phyloP scores from a whole-genome alignment of 2,888 invertebrate genomes.

The Meandrusa payeni region DNA sequence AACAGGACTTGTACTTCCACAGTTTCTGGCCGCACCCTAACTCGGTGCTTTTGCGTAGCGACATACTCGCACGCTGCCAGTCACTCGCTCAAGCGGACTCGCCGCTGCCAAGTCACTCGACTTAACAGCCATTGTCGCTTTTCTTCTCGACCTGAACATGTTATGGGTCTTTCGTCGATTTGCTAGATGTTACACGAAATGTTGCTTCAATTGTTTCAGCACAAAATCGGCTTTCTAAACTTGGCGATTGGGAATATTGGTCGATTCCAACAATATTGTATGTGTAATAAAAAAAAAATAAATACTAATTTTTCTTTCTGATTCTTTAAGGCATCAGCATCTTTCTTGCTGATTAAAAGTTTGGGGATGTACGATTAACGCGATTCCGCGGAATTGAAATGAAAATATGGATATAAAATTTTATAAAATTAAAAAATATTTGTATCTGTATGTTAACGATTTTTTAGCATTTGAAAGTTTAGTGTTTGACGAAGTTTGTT shows the following conservation, averaged over 20 bases:
- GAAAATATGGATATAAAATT: conserved; percentile 4
- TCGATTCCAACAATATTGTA: no score
- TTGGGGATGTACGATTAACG: conserved; percentile 34
- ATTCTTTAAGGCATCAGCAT: conserved; percentile 33
- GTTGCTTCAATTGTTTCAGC: conserved; percentile 34
- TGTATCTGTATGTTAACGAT: no score
- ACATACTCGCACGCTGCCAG: conserved; percentile 33
- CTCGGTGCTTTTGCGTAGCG: conserved; percentile 31
- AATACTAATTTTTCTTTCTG: no score
- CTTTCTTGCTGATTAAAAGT: conserved; percentile 45
- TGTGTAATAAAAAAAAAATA: no score
- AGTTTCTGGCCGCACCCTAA: conserved; percentile 30
- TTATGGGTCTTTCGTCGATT: conserved; percentile 18
- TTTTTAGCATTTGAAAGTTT: no score
- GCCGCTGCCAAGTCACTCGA: conserved; percentile 7
- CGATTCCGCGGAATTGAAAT: no score
- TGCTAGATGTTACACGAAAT: conserved; percentile 24
- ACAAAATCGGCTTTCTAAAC: conserved; percentile 27
- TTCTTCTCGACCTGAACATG: conserved; percentile 14
- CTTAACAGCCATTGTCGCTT: conserved; percentile 11
- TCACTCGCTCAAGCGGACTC: conserved; percentile 25
- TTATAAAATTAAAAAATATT: conserved; percentile 14
- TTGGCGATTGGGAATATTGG: conserved; percentile 5
- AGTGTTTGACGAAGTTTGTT: no score
- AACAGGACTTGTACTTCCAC: conserved; percentile 31